Evolutionary conservation across 2,797 vertebrate genomes (phyloP).

Genomic region (Acomys russatus): DNA sequence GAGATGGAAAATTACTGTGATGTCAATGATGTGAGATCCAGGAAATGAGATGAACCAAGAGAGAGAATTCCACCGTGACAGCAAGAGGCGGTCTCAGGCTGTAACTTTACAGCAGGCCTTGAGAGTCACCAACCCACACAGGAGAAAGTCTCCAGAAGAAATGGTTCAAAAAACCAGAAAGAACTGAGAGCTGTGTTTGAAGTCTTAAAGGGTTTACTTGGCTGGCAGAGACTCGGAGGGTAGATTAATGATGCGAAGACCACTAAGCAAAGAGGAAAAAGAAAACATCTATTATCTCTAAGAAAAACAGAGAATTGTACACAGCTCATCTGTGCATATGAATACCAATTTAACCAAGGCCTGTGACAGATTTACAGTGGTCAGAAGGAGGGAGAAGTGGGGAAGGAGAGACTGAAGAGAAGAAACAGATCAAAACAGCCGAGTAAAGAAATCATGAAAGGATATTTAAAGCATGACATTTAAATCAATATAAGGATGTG

Average conservation of each 20-base stretch:
- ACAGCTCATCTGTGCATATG: background rate
- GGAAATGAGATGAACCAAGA: background rate
- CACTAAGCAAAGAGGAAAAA: background rate
- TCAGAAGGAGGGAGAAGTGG: background rate
- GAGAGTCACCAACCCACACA: background rate
- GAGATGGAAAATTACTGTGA: background rate
- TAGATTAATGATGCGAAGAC: slow-evolving; percentile 53
- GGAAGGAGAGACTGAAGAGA: slow-evolving; percentile 41
- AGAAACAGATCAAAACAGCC: slow-evolving; percentile 25
- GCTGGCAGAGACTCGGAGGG: background rate
- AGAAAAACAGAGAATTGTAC: slow-evolving; percentile 48
- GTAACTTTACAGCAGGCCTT: too few species aligned
- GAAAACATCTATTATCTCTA: slow-evolving; percentile 35
- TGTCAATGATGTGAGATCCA: background rate
- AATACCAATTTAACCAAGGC: slow-evolving; percentile 57
- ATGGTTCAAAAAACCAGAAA: background rate
- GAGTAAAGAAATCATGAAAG: slow-evolving; percentile 44
- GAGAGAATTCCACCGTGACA: slow-evolving; percentile 4
- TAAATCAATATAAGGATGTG: background rate
- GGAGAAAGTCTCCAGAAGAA: background rate
- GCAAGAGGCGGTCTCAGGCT: background rate
- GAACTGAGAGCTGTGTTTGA: slow-evolving; percentile 25
- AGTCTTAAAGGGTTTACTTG: slow-evolving; percentile 39
- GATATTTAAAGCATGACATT: slow-evolving; percentile 3
- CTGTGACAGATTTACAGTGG: slow-evolving; percentile 43